Evolutionary conservation across 2,888 invertebrate genomes (phyloP).

Genomic region (Endotricha flammealis): DNA sequence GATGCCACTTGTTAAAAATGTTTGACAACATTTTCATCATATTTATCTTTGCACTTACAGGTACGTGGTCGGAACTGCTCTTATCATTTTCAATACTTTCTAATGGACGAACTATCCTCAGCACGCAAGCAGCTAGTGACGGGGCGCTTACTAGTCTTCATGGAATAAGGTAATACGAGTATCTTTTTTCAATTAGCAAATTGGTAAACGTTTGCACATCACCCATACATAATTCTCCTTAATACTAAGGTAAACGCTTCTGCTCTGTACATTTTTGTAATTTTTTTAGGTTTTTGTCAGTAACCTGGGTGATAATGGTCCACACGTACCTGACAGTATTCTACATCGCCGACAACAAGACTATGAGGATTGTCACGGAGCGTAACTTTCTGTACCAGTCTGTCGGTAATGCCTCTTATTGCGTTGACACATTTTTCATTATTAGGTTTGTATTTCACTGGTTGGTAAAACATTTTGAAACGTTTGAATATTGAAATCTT

Average conservation of each 20-base stretch:
- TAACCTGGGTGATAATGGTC: conserved; percentile 90
- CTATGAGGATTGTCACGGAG: conserved; percentile 84
- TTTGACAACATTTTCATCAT: neutral
- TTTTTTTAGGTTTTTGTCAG: conserved; percentile 80
- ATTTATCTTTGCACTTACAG: conserved; percentile 41
- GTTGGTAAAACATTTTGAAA: too few relatives aligned
- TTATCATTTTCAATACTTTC: conserved; percentile 86
- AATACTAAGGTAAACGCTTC: too few relatives aligned
- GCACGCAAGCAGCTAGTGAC: conserved; percentile 81
- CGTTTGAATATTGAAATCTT: too few relatives aligned
- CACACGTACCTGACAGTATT: conserved; percentile 91
- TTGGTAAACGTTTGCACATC: too few relatives aligned
- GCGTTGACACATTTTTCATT: conserved; percentile 92
- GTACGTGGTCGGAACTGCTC: conserved; percentile 78
- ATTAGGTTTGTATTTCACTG: conserved; percentile 82
- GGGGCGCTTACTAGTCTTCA: conserved; percentile 86
- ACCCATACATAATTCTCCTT: too few relatives aligned
- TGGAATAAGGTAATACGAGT: conserved; percentile 79
- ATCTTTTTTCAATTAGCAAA: conserved; percentile 1
- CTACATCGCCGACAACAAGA: conserved; percentile 86
- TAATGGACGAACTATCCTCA: conserved; percentile 86
- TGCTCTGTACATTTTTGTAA: too few relatives aligned
- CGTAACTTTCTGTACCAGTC: conserved; percentile 88
- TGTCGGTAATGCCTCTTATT: conserved; percentile 90
- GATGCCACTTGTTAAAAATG: too few relatives aligned